These are phyloP conservation scores for Corythucha ciliata DNA, from an alignment of 2,888 invertebrate genomes.

Conservation along the genomic window DNA sequence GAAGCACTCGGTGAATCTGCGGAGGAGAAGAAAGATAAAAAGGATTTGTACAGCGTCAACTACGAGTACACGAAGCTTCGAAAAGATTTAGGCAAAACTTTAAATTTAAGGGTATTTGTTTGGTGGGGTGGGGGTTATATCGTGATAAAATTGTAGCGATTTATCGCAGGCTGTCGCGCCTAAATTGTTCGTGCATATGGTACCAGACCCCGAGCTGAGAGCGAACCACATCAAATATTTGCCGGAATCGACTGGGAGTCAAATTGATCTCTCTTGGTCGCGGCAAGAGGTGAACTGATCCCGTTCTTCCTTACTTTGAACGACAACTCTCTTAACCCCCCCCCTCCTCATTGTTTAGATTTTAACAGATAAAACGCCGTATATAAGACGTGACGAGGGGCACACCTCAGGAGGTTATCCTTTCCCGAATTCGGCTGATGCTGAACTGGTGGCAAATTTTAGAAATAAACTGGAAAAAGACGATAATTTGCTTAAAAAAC, in stretches of 20 bases:
- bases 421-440: conserved; percentile 23
- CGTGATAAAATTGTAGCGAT: too few species aligned
- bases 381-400: conserved; percentile 18
- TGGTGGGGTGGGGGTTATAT: too few species aligned
- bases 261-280: conserved; percentile 6
- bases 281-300: conserved; percentile 16
- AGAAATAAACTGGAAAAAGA: conserved; percentile 27
- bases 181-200: conserved; percentile 8
- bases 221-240: conserved; percentile 2
- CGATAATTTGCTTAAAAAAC: conserved; percentile 17
- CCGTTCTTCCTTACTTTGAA: neutral
- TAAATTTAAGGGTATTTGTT: conserved; percentile 19
- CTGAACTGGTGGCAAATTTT: conserved; percentile 24
- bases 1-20: too few species aligned
- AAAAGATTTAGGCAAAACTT: conserved; percentile 22
- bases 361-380: conserved; percentile 24
- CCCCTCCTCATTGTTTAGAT: conserved; percentile 9
- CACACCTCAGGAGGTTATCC: conserved; percentile 27
- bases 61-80: conserved; percentile 24
- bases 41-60: too few species aligned
- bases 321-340: neutral
- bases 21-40: too few species aligned
- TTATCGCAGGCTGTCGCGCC: conserved; percentile 7
- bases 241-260: conserved; percentile 10
- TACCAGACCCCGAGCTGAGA: neutral